Evolutionary conservation across 2,888 invertebrate species (phyloP), one percentile per base, ranked within the genome.

Genomic region (Archaeoteleia sp.): DNA sequence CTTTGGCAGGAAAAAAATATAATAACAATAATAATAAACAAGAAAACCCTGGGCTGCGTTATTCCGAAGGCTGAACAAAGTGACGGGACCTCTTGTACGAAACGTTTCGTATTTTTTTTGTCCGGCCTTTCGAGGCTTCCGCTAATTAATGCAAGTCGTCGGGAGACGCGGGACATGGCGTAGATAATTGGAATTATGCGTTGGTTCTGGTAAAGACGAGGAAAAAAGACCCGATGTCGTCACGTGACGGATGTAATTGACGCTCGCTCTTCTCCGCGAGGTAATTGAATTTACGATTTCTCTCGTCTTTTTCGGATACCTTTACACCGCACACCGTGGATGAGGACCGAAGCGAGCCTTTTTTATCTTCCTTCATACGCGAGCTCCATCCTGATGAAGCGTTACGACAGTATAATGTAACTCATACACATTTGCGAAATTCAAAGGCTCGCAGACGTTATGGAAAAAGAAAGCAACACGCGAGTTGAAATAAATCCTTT

Each of bases 111-210:
- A 14, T 48, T 62, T 55, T 30, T 46, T 40, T 43, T 32, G 30
- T 43, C 46, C 13, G 37, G 30, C 46, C 60, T 65, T 58, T 67
- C 63, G 61, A 70, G 73, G 77, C 78, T 78, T 74, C 75, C 74
- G 79, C 78, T 82, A 82, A 82, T 81, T 81, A 79, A 82, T 82
- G 78, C 78, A 72, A 74, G 72, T 70, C 49, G 60, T 61, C 63
- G 67, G 65, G 62, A 54, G 65, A 55, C 67, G 69, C 48, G 61
- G 62, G 63, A 68, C 68, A 37, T 63, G 68, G 73, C 74, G 79
- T 76, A 70, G 78, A 82, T 83, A 83, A 83, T 83, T 83, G 79
- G 77, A 82, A 82, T 82, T 82, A 82, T 81, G 81, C 78, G 78
- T 78, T 73, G 78, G 72, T 72, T 68, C 68, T 69, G 68, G 73